Evolutionary conservation across 2,797 vertebrate genomes (phyloP), one percentile per base, ranked within the genome.

Genomic region (Podarcis siculus): DNA sequence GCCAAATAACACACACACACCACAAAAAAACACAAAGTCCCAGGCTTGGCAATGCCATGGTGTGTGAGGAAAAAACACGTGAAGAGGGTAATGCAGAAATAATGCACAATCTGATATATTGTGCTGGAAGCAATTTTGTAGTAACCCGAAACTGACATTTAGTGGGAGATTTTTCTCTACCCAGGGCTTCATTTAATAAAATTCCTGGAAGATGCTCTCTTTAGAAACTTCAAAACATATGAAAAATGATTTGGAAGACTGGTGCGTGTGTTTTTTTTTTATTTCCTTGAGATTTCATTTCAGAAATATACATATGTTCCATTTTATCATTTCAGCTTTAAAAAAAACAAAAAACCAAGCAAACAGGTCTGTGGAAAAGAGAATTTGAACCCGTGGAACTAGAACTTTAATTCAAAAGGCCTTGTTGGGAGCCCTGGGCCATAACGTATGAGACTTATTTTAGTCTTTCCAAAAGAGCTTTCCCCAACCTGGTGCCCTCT

Each of bases 321-420:
- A 55, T 88, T 94, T 95, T 92, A 95, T 94, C 94, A 86, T 94
- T 96, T 91, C 93, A 85, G 93, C 91, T 95, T 93, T 89, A 90
- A 90, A 90, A 49, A 12, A 30, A 73, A 69, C 30, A 71, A 9
- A 12, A 39, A 61, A 71, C 49, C 49, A 55, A 15, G 13, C 49
- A 55, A 82, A 23, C 45, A 61, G 67, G 4, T 8, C 19, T 27
- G 35, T 71, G 66, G 66, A 23, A 79, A 75, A 64, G 30, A 32
- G 30, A 88, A 94, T 93, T 89, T 92, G 86, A 95, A 92, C 78
- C 79, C 92, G 89, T 78, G 82, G 87, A 95, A 93, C 94, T 90
- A 91, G 69, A 94, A 93, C 79, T 94, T 76, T 81, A 90, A 73
- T 86, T 90, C 8, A 88, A 93, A 91, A 86, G 90, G 93, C 35